Evolutionary conservation across 64 coral and sea anemone species (phyloP).

Genomic region (Trachythela sp.): DNA sequence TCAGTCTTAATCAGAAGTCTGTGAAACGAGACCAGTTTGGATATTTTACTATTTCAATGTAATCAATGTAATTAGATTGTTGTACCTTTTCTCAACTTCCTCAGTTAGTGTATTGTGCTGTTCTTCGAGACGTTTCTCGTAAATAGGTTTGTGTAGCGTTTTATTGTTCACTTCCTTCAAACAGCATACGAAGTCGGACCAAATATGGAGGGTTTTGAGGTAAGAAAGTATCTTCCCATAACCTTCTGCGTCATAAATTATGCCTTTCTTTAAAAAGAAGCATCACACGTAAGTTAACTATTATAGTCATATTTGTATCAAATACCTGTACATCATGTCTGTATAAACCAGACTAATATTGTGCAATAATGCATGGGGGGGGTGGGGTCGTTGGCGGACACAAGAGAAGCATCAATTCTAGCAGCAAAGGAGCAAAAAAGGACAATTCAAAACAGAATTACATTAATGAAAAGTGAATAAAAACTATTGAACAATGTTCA

Average conservation of each 20-base stretch:
- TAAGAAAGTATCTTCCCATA: not conserved
- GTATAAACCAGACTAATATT: not conserved
- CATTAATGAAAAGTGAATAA: too few relatives aligned
- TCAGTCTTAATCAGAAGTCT: too few relatives aligned
- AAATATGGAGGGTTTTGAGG: not conserved
- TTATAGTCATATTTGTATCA: too few relatives aligned
- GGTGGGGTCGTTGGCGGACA: too few relatives aligned
- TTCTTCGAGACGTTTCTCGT: not conserved
- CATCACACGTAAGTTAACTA: not conserved
- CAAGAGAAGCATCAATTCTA: too few relatives aligned
- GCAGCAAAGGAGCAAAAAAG: too few relatives aligned
- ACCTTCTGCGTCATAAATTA: not conserved
- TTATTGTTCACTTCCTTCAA: not conserved
- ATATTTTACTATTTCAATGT: not conserved
- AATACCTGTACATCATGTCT: too few relatives aligned
- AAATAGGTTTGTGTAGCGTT: not conserved
- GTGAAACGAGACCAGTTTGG: too few relatives aligned
- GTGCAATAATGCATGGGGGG: not conserved
- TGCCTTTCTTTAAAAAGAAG: not conserved
- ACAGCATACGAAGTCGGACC: not conserved
- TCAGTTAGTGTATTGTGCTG: not conserved
- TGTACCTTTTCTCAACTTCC: not conserved
- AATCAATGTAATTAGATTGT: not conserved
- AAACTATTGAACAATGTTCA: too few relatives aligned
- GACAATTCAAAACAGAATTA: too few relatives aligned